phyloP scores from a whole-genome alignment of 2,113 vertebrate genomes.

The Struthio camelus region DNA sequence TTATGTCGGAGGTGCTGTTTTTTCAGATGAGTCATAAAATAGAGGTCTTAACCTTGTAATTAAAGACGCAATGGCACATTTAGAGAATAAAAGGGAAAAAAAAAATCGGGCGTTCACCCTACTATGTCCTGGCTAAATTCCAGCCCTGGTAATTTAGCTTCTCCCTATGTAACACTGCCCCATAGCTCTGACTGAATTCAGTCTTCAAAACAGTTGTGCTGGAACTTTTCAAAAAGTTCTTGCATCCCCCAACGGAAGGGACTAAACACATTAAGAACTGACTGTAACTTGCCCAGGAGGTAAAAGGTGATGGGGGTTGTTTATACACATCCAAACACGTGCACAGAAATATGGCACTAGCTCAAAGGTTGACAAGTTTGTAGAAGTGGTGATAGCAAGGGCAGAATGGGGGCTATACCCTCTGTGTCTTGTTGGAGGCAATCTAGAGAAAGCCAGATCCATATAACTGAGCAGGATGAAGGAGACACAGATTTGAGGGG shows the following conservation, averaged over 20 bases:
- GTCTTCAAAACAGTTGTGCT: neutral
- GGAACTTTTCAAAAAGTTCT: slow-evolving; percentile 1
- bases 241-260: slow-evolving; percentile 13
- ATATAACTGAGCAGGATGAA: neutral
- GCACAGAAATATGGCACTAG: neutral
- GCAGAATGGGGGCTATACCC: neutral
- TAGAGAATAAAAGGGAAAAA: neutral
- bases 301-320: slow-evolving; percentile 20
- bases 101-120: slow-evolving; percentile 25
- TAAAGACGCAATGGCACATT: slow-evolving; percentile 61
- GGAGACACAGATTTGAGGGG: neutral
- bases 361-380: neutral
- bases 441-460: neutral
- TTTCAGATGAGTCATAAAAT: slow-evolving; percentile 60
- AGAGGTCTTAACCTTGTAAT: slow-evolving; percentile 69
- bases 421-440: neutral
- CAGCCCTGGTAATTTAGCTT: slow-evolving; percentile 27
- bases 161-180: neutral
- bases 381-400: neutral
- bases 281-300: neutral
- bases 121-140: slow-evolving; percentile 3
- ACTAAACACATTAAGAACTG: neutral
- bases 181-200: neutral
- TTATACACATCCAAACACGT: neutral
- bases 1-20: slow-evolving; percentile 50